A percentile compares a stretch with the other conserved stretches of the same genome.
phyloP scores from a whole-genome alignment of 2,113 vertebrate species.

The Leiothrix lutea region DNA sequence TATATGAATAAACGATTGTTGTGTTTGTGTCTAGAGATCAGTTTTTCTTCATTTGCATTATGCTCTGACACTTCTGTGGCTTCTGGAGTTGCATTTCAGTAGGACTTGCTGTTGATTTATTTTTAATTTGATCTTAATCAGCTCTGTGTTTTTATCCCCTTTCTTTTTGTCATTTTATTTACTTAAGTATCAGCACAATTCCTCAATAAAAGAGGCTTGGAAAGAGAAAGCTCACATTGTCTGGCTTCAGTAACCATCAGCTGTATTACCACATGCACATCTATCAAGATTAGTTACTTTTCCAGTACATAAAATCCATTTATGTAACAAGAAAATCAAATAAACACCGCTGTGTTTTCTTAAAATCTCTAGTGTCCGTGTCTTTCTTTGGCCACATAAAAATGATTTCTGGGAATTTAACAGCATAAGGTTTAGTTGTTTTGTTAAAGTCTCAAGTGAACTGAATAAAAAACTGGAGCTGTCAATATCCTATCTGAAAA shows the following conservation, averaged over 20 bases:
- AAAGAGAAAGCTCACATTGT: constrained; percentile 71
- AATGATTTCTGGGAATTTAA: constrained; percentile 72
- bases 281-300: constrained; percentile 80
- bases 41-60: constrained; percentile 53
- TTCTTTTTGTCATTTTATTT: constrained; percentile 73
- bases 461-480: neutral
- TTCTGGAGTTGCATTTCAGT: constrained; percentile 44
- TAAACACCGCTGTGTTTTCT: constrained; percentile 70
- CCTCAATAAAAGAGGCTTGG: constrained; percentile 73
- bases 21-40: constrained; percentile 53
- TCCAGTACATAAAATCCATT: constrained; percentile 81
- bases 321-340: constrained; percentile 80
- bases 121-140: constrained; percentile 72
- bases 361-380: constrained; percentile 68
- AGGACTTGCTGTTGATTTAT: constrained; percentile 58
- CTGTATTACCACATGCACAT: constrained; percentile 73
- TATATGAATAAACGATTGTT: constrained; percentile 32
- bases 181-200: constrained; percentile 74
- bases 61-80: constrained; percentile 16
- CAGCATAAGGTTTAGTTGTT: constrained; percentile 26
- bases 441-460: constrained; percentile 42
- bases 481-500: constrained; percentile 22
- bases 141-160: constrained; percentile 60
- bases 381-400: constrained; percentile 70
- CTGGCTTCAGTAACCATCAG: constrained; percentile 70